Conservation (phyloP, 2,113 vertebrate genomes). For the Deroptyus accipitrinus region DNA sequence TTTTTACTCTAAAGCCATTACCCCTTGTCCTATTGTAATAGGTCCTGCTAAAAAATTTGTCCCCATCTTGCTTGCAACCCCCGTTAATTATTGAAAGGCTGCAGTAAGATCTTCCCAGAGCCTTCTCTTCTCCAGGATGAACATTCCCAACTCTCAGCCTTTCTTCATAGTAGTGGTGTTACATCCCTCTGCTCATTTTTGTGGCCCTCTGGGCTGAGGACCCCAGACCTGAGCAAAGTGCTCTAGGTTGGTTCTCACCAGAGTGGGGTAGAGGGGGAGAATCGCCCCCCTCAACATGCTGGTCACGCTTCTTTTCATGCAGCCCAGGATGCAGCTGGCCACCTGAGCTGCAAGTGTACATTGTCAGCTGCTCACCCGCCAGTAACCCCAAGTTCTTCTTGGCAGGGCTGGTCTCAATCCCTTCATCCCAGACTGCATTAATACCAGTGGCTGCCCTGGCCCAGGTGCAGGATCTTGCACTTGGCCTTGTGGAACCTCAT, state of each 20-base stretch:
- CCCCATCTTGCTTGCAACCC: not conserved
- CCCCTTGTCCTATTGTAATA: not conserved
- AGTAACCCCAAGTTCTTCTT: not conserved
- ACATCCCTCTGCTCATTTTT: not conserved
- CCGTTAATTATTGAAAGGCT: not conserved
- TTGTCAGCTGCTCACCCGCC: not conserved
- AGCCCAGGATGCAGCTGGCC: not conserved
- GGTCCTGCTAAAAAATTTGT: not conserved
- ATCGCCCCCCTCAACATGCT: not conserved
- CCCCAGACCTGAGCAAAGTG: not conserved
- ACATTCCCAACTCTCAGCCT: not conserved
- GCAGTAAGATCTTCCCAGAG: not conserved
- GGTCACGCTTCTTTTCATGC: not conserved
- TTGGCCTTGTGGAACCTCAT: not conserved
- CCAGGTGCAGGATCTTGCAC: not conserved
- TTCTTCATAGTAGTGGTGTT: not conserved
- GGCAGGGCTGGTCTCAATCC: not conserved
- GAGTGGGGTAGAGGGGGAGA: not conserved
- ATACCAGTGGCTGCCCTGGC: not conserved
- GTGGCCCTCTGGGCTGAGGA: not conserved
- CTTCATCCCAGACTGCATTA: not conserved
- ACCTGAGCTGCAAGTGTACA: not conserved
- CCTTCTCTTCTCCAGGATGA: not conserved
- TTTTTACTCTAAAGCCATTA: not conserved
- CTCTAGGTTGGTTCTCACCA: not conserved